These are phyloP conservation scores for Psephotus haematonotus DNA, from an alignment of 2,113 vertebrate species.

Conservation along the genomic window DNA sequence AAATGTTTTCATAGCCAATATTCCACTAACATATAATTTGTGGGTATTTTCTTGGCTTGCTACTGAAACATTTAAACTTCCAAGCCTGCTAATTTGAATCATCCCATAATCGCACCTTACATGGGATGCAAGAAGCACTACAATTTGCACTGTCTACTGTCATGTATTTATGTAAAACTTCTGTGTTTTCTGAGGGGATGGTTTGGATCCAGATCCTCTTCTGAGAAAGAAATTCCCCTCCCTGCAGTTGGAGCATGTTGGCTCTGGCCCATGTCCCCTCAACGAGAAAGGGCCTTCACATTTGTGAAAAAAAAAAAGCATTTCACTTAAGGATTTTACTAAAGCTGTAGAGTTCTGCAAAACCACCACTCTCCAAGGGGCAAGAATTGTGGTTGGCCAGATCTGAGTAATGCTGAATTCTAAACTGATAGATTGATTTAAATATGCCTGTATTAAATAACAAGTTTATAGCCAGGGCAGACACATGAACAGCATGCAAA, in stretches of 20 bases:
- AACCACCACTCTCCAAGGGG: neutral
- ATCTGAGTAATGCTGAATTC: neutral
- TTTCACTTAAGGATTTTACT: neutral
- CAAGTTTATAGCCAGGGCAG: neutral
- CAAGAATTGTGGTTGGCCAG: neutral
- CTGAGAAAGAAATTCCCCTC: neutral
- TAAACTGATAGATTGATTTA: neutral
- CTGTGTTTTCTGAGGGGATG: neutral
- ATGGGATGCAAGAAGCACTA: neutral
- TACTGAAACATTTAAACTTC: neutral
- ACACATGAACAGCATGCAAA: neutral
- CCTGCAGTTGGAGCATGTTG: fast-evolving
- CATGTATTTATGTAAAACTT: neutral
- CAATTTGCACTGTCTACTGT: neutral
- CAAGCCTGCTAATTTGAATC: neutral
- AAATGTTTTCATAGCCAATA: neutral
- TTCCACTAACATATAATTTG: neutral
- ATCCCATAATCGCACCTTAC: neutral
- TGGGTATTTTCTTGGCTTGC: neutral
- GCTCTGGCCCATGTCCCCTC: neutral
- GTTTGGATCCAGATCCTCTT: neutral
- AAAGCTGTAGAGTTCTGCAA: neutral
- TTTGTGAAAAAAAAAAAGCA: neutral
- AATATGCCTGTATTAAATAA: neutral
- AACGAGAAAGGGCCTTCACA: too few relatives aligned